Evolutionary conservation across 2,113 vertebrate genomes (phyloP).

Genomic region (Psammodynastes pulverulentus): DNA sequence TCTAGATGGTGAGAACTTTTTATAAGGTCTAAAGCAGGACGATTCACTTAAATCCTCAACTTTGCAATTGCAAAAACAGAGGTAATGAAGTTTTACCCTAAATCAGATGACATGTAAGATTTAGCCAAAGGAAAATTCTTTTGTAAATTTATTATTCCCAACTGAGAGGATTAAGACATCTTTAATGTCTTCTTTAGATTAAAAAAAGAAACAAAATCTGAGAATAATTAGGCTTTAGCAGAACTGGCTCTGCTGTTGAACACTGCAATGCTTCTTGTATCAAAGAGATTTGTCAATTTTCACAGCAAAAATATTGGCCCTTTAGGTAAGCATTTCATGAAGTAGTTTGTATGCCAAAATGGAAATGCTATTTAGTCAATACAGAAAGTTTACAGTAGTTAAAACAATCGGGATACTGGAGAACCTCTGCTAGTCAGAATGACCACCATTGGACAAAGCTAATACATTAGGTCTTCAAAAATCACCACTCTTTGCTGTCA

Average conservation of each 20-base stretch:
- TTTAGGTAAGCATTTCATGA: background rate
- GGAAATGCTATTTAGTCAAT: background rate
- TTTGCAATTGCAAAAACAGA: background rate
- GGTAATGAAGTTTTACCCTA: background rate
- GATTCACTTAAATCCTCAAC: background rate
- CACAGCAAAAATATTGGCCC: background rate
- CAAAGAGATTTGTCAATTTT: background rate
- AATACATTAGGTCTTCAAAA: background rate
- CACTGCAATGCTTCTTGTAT: background rate
- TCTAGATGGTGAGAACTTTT: background rate
- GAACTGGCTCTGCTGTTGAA: background rate
- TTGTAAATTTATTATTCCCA: background rate
- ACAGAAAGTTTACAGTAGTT: background rate
- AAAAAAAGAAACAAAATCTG: background rate
- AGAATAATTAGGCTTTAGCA: background rate
- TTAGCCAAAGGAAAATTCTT: background rate
- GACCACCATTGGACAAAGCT: background rate
- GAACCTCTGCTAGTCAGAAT: background rate
- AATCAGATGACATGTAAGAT: background rate
- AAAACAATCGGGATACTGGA: background rate
- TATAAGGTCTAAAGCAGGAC: background rate
- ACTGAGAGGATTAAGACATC: background rate
- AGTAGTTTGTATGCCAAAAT: background rate
- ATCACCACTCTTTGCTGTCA: background rate
- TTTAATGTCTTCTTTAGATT: background rate